Percentiles rank a stretch among this genome's conserved stretches.
These are phyloP conservation scores for Pseudeuparius sepicola DNA, from an alignment of 2,888 invertebrate species.

Conservation along the genomic window DNA sequence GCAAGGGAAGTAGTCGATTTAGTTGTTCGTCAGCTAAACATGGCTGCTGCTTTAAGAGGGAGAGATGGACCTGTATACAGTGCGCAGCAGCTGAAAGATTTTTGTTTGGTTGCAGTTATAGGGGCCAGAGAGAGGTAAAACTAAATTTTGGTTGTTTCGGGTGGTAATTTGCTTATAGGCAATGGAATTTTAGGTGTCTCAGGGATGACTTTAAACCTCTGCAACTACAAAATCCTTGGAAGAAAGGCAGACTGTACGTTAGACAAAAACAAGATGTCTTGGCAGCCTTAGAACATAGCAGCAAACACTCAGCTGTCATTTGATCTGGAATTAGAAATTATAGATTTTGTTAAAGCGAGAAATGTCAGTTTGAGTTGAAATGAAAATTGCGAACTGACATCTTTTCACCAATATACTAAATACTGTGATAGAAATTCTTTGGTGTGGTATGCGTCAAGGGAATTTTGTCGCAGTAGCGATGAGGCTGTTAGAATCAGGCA, in stretches of 20 bases:
- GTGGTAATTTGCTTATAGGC: too few relatives aligned
- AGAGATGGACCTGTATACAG: conserved; percentile 79
- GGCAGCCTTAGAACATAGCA: conserved; percentile 80
- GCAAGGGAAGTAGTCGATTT: conserved; percentile 92
- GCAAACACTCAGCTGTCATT: conserved; percentile 64
- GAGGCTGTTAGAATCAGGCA: too few relatives aligned
- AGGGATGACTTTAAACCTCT: conserved; percentile 90
- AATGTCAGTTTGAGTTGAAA: too few relatives aligned
- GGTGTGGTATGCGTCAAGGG: too few relatives aligned
- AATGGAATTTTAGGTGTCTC: too few relatives aligned
- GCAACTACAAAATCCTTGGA: conserved; percentile 92
- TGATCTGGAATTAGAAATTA: too few relatives aligned
- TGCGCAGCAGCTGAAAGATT: conserved; percentile 73
- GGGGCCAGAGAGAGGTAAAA: conserved; percentile 91
- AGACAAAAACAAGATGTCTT: conserved; percentile 82
- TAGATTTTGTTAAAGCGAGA: too few relatives aligned
- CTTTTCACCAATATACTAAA: too few relatives aligned
- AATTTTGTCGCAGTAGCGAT: too few relatives aligned
- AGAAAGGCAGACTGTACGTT: conserved; percentile 86
- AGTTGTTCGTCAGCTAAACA: conserved; percentile 91
- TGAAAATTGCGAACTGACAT: too few relatives aligned
- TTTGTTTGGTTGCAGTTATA: conserved; percentile 89
- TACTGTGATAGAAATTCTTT: too few relatives aligned
- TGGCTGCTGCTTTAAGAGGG: conserved; percentile 80
- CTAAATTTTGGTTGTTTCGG: too few relatives aligned